These are phyloP conservation scores for Chromis chromis DNA, from an alignment of 2,797 vertebrate genomes.

Conservation along the genomic window DNA sequence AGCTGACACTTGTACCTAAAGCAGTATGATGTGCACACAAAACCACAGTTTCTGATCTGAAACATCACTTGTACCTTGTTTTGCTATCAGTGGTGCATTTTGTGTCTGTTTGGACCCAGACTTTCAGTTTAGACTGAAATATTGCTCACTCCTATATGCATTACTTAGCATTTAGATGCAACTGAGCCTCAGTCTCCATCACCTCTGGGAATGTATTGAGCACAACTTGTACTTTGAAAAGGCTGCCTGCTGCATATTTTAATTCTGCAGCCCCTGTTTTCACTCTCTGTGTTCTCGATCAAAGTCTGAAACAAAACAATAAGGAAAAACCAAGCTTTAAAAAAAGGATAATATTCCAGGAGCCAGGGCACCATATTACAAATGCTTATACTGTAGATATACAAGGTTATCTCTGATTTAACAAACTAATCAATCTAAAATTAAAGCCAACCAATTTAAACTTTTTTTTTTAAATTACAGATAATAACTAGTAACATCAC, in stretches of 20 bases:
- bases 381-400: no score
- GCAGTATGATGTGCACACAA: not conserved
- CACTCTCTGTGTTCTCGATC: not conserved
- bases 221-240: slow-evolving; percentile 21
- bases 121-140: no score
- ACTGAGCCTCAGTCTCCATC: slow-evolving; percentile 25
- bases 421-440: no score
- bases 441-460: no score
- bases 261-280: not conserved
- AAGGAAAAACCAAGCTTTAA: no score
- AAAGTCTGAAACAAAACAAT: no score
- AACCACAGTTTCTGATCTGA: not conserved
- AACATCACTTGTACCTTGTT: not conserved
- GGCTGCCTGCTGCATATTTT: not conserved
- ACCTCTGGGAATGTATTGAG: slow-evolving; percentile 31
- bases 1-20: not conserved
- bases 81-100: slow-evolving; percentile 5
- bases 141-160: not conserved
- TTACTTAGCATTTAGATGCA: slow-evolving; percentile 20
- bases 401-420: no score
- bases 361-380: no score
- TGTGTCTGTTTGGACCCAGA: slow-evolving; percentile 3
- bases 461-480: no score
- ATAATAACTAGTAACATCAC: no score
- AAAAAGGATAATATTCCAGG: no score